Base-by-base conservation (phyloP, 1,140 invertebrate genomes). In the Sogatella furcifera region DNA sequence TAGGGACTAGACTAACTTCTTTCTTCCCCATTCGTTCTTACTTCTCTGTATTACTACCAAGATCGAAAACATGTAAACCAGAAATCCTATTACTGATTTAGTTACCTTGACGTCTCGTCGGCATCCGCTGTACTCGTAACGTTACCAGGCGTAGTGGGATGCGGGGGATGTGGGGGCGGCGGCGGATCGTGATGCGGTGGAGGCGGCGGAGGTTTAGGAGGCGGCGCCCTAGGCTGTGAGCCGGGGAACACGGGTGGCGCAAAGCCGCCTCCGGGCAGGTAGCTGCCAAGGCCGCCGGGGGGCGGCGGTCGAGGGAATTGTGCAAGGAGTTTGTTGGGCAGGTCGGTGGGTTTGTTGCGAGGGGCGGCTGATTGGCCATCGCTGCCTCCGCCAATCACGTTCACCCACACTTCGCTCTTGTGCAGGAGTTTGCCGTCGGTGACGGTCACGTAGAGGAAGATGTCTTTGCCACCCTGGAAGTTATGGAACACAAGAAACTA, bases 351-450 rank as follows among this genome's bases (percentile, higher is more conserved):
- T 68, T 69, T 56, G 68, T 69, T 38, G 21, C 52, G 38, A 13
- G 56, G 5, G 58, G 57, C 53, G 67, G 69, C 49, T 64, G 69
- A 15, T 21, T 49, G 15, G 41, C 24, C 49, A 31, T 38, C 34
- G 8, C 34, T 10, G 11, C 6, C 24, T 28, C 3, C 34, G 34
- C 74, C 73, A 9, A 78, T 61, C 22, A 88, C 84, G 59, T 81
- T 79, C 8, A 84, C 84, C 67, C 76, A 83, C 10, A 88, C 84
- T 72, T 86, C 85, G n/a, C 78, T 81, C 71, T 88, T 89, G 4
- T 82, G 77, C 17, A 78, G 78, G 8, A 84, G 71, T 38, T 79
- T 73, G 14, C 85, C 85, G 71, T 88, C 84, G 10, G 78, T 80
- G 5, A 83, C 83, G 11, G 84, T 86, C 43, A 89, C 84, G 69